Percentiles rank a stretch among this genome's conserved stretches.
These are phyloP conservation scores for Haliclona indistincta DNA, from an alignment of 37 sponge, comb jelly and placozoan genomes.

Conservation along the genomic window DNA sequence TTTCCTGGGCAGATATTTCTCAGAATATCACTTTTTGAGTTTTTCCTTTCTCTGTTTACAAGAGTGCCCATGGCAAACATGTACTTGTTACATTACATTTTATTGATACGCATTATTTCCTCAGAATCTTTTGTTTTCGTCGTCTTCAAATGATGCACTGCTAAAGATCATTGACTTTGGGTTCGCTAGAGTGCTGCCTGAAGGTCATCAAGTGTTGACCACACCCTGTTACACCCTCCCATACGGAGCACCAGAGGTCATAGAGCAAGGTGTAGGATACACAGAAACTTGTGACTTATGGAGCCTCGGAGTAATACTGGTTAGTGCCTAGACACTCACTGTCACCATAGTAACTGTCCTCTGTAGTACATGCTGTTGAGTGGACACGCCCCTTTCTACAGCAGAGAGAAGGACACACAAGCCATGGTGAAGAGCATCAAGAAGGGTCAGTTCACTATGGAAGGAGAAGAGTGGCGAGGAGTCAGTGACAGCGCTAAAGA, in stretches of 20 bases:
- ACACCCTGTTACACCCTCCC: slow-evolving; percentile 95
- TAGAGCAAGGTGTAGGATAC: slow-evolving; percentile 60
- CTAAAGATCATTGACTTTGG: slow-evolving; percentile 94
- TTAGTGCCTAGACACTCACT: slow-evolving; percentile 33
- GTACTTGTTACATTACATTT: not conserved
- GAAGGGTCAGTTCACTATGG: slow-evolving; percentile 63
- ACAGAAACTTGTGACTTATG: slow-evolving; percentile 94
- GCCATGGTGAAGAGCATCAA: slow-evolving; percentile 75
- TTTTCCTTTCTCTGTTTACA: not conserved
- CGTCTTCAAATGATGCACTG: slow-evolving; percentile 24
- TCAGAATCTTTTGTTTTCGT: slow-evolving; percentile 82
- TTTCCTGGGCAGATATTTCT: not conserved
- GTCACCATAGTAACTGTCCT: not conserved
- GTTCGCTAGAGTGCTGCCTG: slow-evolving; percentile 79
- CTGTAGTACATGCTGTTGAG: slow-evolving; percentile 88
- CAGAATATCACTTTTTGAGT: not conserved
- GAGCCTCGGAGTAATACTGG: slow-evolving; percentile 97
- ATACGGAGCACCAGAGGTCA: slow-evolving; percentile 96
- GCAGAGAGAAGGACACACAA: slow-evolving; percentile 24
- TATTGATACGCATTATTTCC: not conserved
- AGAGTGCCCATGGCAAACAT: too few relatives aligned
- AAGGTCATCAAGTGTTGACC: slow-evolving; percentile 60
- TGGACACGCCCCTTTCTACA: slow-evolving; percentile 92
- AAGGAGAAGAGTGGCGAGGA: slow-evolving; percentile 66
- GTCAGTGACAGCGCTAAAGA: slow-evolving; percentile 79